Conservation (phyloP, 2,113 vertebrate genomes). For the Larimichthys crocea region DNA sequence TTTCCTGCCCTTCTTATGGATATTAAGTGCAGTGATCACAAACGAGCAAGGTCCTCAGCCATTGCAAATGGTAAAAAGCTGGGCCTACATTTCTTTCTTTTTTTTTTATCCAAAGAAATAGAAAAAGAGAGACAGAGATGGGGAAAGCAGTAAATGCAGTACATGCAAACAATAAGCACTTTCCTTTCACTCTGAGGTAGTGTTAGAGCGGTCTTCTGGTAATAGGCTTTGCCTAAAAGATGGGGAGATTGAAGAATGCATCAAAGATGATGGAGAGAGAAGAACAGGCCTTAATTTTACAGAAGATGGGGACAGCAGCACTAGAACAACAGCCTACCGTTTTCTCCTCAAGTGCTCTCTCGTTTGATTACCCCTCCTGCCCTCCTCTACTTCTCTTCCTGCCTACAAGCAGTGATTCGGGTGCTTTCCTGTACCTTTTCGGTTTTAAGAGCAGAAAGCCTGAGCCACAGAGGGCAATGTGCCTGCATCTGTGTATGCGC, state of each 20-base stretch:
- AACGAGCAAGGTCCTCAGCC: conserved; percentile 42
- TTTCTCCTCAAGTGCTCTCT: conserved; percentile 70
- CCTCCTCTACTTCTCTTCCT: conserved; percentile 50
- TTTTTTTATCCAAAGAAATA: conserved; percentile 37
- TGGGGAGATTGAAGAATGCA: conserved; percentile 59
- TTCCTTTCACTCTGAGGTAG: conserved; percentile 55
- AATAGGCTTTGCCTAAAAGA: conserved; percentile 72
- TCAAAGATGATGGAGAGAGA: conserved; percentile 58
- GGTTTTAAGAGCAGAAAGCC: conserved; percentile 49
- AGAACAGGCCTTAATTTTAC: conserved; percentile 53
- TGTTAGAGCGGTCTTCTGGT: conserved; percentile 51
- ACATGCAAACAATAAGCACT: conserved; percentile 68
- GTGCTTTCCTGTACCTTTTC: conserved; percentile 58
- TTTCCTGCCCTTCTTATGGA: conserved; percentile 54
- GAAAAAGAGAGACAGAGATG: not conserved
- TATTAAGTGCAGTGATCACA: conserved; percentile 61
- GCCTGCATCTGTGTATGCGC: conserved; percentile 27
- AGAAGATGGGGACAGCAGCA: conserved; percentile 37
- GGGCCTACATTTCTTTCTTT: conserved; percentile 49
- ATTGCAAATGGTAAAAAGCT: conserved; percentile 54
- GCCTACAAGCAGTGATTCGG: conserved; percentile 53
- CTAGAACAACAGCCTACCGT: conserved; percentile 54
- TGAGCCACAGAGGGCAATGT: conserved; percentile 48
- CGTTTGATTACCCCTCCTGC: conserved; percentile 65
- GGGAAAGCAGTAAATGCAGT: conserved; percentile 29